A percentile compares a stretch with the other conserved stretches of the same genome.
Conservation (phyloP, 2,113 vertebrate species). For the Bungarus multicinctus region DNA sequence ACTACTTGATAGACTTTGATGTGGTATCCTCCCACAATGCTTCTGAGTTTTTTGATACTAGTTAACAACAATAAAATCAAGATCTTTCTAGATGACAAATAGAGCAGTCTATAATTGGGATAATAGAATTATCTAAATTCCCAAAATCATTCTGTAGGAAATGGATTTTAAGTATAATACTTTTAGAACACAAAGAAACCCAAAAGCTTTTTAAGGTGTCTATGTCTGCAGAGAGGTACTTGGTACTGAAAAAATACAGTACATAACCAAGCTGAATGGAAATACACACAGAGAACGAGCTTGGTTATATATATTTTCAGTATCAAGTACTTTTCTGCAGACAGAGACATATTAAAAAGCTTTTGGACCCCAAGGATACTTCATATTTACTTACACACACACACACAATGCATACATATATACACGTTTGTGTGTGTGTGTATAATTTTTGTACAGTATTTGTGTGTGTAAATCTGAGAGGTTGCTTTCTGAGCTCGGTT, state of each 20-base stretch:
- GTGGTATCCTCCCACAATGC: fast-evolving
- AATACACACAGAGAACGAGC: no score
- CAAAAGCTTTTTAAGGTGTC: background rate
- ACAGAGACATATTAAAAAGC: background rate
- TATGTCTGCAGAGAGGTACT: no score
- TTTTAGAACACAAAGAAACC: background rate
- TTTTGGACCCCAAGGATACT: background rate
- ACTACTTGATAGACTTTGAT: background rate
- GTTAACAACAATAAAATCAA: background rate
- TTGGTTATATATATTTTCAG: no score
- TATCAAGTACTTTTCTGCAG: background rate
- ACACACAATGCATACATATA: no score
- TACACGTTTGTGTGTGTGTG: no score
- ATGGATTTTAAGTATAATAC: background rate
- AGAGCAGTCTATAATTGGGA: background rate
- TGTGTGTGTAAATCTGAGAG: no score
- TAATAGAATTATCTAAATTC: background rate
- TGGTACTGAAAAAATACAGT: no score
- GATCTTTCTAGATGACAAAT: background rate
- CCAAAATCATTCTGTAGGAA: background rate
- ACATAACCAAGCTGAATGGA: no score
- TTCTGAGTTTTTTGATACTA: fast-evolving
- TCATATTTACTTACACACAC: no score
- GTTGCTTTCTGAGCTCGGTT: no score
- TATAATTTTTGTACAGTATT: no score